phyloP scores from a whole-genome alignment of 1,140 invertebrate genomes.

The Tribolium madens region DNA sequence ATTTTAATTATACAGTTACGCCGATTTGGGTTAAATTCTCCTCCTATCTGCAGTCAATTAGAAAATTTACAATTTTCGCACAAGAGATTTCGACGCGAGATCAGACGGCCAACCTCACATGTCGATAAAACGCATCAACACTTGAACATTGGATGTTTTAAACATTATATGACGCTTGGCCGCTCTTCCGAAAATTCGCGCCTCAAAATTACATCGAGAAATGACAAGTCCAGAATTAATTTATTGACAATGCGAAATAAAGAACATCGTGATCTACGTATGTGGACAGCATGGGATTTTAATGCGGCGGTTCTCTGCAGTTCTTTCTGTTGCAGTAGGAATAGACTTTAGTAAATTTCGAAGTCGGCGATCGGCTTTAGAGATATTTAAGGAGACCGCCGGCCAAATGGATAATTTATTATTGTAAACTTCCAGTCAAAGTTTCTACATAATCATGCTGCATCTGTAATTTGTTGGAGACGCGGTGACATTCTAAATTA shows the following conservation, averaged over 20 bases:
- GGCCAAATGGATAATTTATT: constrained; percentile 53
- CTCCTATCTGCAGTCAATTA: neutral
- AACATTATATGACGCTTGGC: constrained; percentile 10
- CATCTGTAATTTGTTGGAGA: constrained; percentile 45
- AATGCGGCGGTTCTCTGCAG: neutral
- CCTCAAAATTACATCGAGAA: neutral
- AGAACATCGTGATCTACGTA: neutral
- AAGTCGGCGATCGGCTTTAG: constrained; percentile 52
- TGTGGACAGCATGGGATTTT: constrained; percentile 7
- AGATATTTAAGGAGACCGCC: constrained; percentile 51
- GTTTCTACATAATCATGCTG: constrained; percentile 50
- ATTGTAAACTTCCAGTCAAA: constrained; percentile 48
- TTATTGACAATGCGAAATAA: neutral
- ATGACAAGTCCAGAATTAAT: constrained; percentile 5
- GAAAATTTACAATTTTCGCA: neutral
- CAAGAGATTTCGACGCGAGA: constrained; percentile 6
- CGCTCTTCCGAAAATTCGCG: constrained; percentile 14
- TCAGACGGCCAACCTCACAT: constrained; percentile 10
- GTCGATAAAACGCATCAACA: constrained; percentile 20
- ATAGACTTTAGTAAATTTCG: constrained; percentile 50
- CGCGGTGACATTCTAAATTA: constrained; percentile 37
- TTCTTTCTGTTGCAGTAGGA: constrained; percentile 18
- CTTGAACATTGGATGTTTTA: constrained; percentile 24
- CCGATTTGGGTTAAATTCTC: constrained; percentile 36
- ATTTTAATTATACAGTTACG: constrained; percentile 49